Evolutionary conservation across 2,113 vertebrate species (phyloP).

Genomic region (Microtus oregoni): DNA sequence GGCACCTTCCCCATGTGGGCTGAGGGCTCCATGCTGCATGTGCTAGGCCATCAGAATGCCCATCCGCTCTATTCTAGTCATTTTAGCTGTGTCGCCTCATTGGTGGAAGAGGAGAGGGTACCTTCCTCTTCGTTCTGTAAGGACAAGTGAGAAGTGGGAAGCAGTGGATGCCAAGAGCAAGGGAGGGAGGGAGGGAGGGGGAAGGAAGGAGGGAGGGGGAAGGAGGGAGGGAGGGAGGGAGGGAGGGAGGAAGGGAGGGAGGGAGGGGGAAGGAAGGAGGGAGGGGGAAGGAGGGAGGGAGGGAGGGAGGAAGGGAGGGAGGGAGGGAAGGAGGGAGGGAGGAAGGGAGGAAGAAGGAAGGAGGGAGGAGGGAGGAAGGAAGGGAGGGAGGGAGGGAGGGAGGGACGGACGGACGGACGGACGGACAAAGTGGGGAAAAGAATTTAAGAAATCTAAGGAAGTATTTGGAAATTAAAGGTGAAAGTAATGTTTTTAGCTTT

Average conservation of each 20-base stretch:
- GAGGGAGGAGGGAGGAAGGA: background rate
- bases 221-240: no score
- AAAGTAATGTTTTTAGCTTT: background rate
- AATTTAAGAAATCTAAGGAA: background rate
- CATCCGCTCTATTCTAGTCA: background rate
- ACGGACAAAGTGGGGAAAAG: no score
- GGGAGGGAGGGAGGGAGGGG: background rate
- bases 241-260: no score
- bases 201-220: no score
- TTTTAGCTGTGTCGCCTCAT: background rate
- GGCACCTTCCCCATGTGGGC: background rate
- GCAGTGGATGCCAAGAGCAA: background rate
- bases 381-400: no score
- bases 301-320: no score
- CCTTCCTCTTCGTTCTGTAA: background rate
- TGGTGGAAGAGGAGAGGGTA: background rate
- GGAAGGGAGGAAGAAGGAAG: no score
- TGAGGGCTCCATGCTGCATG: accelerated
- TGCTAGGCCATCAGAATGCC: background rate
- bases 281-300: no score
- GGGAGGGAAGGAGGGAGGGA: background rate
- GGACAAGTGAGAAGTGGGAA: background rate
- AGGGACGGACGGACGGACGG: no score
- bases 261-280: no score
- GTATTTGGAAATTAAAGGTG: background rate